A percentile compares a stretch with the other conserved stretches of the same genome.
Evolutionary conservation across 2,113 vertebrate species (phyloP).

Genomic region (Tursiops truncatus): DNA sequence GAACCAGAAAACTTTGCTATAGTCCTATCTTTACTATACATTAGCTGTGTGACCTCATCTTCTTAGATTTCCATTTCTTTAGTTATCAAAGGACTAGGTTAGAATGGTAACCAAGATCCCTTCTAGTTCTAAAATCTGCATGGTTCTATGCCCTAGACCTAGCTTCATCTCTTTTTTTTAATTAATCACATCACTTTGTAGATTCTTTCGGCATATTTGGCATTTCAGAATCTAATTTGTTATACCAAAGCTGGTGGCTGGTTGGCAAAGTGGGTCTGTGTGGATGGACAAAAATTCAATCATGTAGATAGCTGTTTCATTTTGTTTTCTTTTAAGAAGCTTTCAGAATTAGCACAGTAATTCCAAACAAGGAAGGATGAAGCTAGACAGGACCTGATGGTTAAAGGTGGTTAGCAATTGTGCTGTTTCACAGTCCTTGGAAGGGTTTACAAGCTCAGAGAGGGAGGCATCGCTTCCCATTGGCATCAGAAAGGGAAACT

Average conservation of each 20-base stretch:
- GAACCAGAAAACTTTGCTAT: neutral
- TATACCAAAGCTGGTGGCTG: neutral
- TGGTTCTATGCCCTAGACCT: neutral
- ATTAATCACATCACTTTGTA: neutral
- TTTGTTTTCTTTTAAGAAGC: neutral
- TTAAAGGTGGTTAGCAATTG: neutral
- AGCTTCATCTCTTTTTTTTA: neutral
- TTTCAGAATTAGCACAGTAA: neutral
- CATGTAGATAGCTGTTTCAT: neutral
- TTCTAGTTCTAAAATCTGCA: neutral
- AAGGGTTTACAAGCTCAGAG: neutral
- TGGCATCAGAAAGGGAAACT: neutral
- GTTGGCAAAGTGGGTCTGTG: neutral
- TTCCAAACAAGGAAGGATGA: neutral
- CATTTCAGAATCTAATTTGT: neutral
- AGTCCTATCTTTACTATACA: neutral
- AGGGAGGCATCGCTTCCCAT: neutral
- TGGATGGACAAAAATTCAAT: neutral
- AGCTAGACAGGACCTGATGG: neutral
- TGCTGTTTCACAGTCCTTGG: neutral
- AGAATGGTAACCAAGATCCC: neutral
- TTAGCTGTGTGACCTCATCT: neutral
- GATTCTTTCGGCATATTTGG: neutral
- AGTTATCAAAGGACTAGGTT: neutral
- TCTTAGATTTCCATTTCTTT: conserved; percentile 22